phyloP scores from a whole-genome alignment of 2,888 invertebrate species.

The Diaphora mendica region DNA sequence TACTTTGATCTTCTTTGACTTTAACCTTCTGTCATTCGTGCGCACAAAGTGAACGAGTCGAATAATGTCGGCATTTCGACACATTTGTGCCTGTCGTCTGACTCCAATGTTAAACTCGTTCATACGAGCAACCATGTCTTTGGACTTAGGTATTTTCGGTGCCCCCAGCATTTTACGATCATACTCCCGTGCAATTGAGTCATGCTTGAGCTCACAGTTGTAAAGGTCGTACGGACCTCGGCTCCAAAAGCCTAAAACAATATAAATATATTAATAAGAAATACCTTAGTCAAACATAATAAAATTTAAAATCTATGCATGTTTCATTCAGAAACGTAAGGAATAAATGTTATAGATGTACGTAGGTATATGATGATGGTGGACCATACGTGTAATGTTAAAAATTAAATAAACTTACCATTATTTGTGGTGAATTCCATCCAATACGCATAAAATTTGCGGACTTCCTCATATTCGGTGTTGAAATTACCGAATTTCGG shows the following conservation, averaged over 20 bases:
- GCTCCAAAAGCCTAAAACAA: slow-evolving; percentile 91
- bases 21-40: slow-evolving; percentile 97
- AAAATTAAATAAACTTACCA: slow-evolving; percentile 72
- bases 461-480: slow-evolving; percentile 93
- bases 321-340: no score
- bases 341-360: no score
- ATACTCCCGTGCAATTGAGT: no score
- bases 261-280: background rate
- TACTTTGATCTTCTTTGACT: slow-evolving; percentile 88
- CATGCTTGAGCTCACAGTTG: no score
- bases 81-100: slow-evolving; percentile 92
- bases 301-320: no score
- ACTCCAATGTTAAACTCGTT: no score
- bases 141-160: no score
- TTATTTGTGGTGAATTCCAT: slow-evolving; percentile 96
- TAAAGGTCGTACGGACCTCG: slow-evolving; percentile 88
- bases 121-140: no score
- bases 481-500: slow-evolving; percentile 94
- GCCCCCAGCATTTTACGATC: no score
- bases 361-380: no score
- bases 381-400: background rate
- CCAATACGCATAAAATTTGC: slow-evolving; percentile 98
- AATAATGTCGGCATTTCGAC: slow-evolving; percentile 96
- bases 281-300: no score
- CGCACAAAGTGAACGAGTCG: slow-evolving; percentile 96